A percentile compares a stretch with the other conserved stretches of the same genome.
These are phyloP conservation scores for Mobula hypostoma DNA, from an alignment of 2,113 vertebrate species.

Conservation along the genomic window DNA sequence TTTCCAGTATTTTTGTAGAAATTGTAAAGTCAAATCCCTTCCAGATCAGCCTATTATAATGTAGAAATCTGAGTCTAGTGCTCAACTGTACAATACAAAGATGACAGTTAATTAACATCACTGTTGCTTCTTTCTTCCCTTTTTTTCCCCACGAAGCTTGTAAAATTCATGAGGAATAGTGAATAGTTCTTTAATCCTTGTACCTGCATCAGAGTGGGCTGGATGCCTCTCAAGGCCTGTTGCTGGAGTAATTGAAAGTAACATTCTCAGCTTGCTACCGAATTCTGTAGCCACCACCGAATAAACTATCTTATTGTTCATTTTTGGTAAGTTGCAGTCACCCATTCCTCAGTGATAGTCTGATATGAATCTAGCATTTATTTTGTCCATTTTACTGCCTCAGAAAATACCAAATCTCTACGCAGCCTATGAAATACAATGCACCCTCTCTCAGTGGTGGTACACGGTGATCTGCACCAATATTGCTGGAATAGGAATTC, in stretches of 20 bases:
- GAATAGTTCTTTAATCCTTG: not conserved
- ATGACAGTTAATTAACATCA: too few species aligned
- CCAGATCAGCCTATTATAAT: not conserved
- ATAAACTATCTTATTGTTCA: not conserved
- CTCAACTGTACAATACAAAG: not conserved
- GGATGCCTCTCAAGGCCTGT: not conserved
- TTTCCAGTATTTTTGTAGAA: not conserved
- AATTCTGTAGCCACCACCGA: not conserved
- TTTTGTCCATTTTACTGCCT: too few species aligned
- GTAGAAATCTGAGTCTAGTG: not conserved
- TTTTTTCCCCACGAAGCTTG: too few species aligned
- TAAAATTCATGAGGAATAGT: not conserved
- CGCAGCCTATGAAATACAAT: too few species aligned
- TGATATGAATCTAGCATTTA: too few species aligned
- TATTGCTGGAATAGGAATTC: too few species aligned
- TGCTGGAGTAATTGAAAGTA: not conserved
- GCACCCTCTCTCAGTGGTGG: too few species aligned
- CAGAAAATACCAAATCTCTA: too few species aligned
- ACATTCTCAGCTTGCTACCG: not conserved
- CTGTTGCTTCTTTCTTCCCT: not conserved
- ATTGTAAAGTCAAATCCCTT: not conserved
- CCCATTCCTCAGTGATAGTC: not conserved
- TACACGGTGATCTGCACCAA: too few species aligned
- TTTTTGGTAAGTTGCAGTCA: not conserved
- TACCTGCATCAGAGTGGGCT: not conserved